phyloP scores from a whole-genome alignment of 35 echinoderm and acorn worm species.

The Eucidaris tribuloides region DNA sequence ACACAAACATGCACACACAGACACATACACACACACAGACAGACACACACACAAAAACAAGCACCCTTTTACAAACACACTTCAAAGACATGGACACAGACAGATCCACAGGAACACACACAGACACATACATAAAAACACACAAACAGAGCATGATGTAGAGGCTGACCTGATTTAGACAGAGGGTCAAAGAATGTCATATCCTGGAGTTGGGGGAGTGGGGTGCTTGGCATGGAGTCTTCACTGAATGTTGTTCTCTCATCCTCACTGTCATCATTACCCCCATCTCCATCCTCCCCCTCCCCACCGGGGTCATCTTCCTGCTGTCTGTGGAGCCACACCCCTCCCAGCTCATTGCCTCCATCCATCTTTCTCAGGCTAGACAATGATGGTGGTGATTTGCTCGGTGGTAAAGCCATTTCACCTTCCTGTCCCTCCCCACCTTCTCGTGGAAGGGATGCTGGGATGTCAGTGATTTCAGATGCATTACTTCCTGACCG shows the following conservation, averaged over 20 bases:
- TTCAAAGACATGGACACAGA: too few species aligned
- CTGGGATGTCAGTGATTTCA: too few species aligned
- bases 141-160: too few species aligned
- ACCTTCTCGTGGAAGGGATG: constrained; percentile 4
- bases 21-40: too few species aligned
- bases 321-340: constrained; percentile 90
- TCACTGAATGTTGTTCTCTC: constrained; percentile 89
- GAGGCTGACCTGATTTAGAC: constrained; percentile 36
- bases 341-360: constrained; percentile 58
- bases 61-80: too few species aligned
- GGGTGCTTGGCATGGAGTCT: constrained; percentile 84
- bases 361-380: too few species aligned
- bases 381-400: too few species aligned
- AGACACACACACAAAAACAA: too few species aligned
- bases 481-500: background rate
- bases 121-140: too few species aligned
- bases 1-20: too few species aligned
- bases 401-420: background rate
- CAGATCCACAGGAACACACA: too few species aligned
- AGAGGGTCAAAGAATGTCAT: constrained; percentile 90
- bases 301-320: constrained; percentile 56
- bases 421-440: constrained; percentile 22
- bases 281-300: constrained; percentile 29
- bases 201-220: constrained; percentile 87
- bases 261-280: constrained; percentile 82